phyloP scores from a whole-genome alignment of 2,797 vertebrate species.

The Brachyrhaphis roseni region DNA sequence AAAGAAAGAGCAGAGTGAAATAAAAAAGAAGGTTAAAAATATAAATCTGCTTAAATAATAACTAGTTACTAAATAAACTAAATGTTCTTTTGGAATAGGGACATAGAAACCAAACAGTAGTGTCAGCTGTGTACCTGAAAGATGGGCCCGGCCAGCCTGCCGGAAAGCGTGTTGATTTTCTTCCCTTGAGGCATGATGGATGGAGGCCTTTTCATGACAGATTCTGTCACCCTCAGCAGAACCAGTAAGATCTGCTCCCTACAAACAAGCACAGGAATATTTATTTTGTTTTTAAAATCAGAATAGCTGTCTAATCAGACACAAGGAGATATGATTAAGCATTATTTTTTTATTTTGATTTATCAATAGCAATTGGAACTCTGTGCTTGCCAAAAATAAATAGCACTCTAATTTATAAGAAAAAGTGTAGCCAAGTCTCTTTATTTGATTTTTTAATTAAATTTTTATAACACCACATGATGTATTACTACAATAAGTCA shows the following conservation, averaged over 20 bases:
- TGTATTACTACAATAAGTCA: neutral
- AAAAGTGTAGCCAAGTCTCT: neutral
- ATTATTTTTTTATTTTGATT: neutral
- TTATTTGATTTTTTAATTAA: neutral
- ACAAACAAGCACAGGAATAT: constrained; percentile 6
- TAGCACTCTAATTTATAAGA: neutral
- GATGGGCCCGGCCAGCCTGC: constrained; percentile 93
- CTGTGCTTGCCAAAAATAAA: neutral
- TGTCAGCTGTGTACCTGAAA: constrained; percentile 85
- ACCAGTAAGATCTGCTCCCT: constrained; percentile 98
- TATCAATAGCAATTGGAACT: neutral
- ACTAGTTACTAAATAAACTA: neutral
- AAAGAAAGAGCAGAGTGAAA: constrained; percentile 10
- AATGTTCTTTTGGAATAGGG: neutral
- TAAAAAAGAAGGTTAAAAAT: neutral
- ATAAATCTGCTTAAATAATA: neutral
- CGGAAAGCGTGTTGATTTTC: constrained; percentile 93
- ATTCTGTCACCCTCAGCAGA: constrained; percentile 95
- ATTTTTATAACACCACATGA: neutral
- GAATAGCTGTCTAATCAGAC: neutral
- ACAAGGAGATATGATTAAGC: neutral
- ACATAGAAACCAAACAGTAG: neutral
- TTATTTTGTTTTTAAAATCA: neutral
- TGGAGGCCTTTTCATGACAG: constrained; percentile 95
- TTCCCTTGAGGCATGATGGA: constrained; percentile 93